Evolutionary conservation across 2,888 invertebrate genomes (phyloP), one percentile per base, ranked within the genome.

Genomic region (Pristionchus japonicus): DNA sequence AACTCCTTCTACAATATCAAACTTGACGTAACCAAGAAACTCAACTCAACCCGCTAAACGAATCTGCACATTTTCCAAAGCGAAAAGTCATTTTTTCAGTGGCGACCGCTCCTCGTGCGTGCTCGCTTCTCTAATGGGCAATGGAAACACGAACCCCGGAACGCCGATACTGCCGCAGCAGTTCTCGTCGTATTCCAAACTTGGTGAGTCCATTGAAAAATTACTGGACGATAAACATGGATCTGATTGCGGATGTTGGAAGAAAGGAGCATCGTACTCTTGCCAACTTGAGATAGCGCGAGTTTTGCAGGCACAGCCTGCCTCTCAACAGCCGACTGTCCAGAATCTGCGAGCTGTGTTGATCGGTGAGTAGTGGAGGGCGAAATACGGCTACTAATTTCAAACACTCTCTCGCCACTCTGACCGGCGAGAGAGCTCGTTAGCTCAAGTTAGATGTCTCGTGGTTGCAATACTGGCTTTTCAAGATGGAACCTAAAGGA

Each of bases 81-180:
- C 40, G n/a, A 47, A 52, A 49, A n/a, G 7, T 77, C 3, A 34
- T 34, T 67, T 13, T 23, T 70, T 20, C 52, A 92, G 92, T 61
- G 88, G 88, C 31, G 91, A 92, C 85, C 88, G 91, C n/a, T 84
- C 90, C 1, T 91, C 91, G 0, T 92, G 92, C 87, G 90, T 91
- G 23, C 82, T 84, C 11, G 77, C 86, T 7, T 49, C 86, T 13
- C 74, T 85, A 6, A 57, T 89, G 40, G 88, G 40, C 37, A 52
- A 43, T 17, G 61, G 43, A 3, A 64, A 49, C 64, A 77, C 3
- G 15, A 40, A 43, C 27, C 43, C 23, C 13, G n/a, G 43, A n/a
- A 47, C 77, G 11, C 77, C 77, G 43, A 47, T 77, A 3, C 37
- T 85, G 23, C 70, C 86, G 1, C 86, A 74, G 23, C 37, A 47